A percentile compares a stretch with the other conserved stretches of the same genome.
phyloP scores from a whole-genome alignment of 2,888 invertebrate species.

The Keiferia lycopersicella region DNA sequence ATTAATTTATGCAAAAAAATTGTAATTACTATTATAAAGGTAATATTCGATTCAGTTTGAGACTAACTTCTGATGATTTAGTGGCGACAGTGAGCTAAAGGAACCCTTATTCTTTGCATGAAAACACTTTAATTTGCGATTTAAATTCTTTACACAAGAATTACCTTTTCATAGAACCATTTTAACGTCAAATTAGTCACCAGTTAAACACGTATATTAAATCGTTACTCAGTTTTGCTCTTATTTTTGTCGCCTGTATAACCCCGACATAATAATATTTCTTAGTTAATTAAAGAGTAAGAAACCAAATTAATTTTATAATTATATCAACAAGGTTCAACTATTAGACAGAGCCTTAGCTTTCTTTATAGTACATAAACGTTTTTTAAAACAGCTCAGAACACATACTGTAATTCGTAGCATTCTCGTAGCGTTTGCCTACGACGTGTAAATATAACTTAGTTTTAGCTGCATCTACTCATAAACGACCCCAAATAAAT shows the following conservation, averaged over 20 bases:
- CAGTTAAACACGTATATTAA: constrained; percentile 14
- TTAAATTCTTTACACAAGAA: constrained; percentile 20
- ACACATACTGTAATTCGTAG: neutral
- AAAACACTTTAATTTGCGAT: constrained; percentile 17
- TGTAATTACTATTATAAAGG: no score
- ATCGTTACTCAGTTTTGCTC: neutral
- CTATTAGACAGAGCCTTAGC: neutral
- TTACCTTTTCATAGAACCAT: constrained; percentile 10
- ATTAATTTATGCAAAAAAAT: no score
- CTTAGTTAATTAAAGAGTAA: neutral
- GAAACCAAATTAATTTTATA: neutral
- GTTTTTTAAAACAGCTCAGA: neutral
- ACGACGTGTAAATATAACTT: neutral
- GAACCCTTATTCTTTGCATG: neutral
- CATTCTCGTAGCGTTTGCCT: neutral
- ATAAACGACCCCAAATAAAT: no score
- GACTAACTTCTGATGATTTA: neutral
- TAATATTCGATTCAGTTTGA: no score
- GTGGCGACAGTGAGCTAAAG: neutral
- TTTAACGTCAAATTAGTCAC: constrained; percentile 15
- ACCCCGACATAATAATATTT: neutral
- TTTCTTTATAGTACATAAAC: neutral
- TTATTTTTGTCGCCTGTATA: neutral
- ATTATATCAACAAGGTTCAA: neutral
- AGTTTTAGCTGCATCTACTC: no score